Evolutionary conservation across 2,888 invertebrate genomes (phyloP).

Genomic region (Archips xylosteana): DNA sequence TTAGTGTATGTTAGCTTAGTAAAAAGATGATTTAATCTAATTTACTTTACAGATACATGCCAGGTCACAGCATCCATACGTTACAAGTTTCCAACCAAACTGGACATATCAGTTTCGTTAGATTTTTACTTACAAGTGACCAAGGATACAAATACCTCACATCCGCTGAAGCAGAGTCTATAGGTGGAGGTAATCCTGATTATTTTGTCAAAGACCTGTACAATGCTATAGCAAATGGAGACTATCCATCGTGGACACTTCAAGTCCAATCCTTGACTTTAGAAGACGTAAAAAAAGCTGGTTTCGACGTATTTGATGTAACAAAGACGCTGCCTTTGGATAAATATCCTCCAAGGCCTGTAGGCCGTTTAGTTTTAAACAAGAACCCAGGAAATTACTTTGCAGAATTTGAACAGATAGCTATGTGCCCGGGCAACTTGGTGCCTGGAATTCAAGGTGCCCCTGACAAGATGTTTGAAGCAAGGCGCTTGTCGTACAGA

Average conservation of each 20-base stretch:
- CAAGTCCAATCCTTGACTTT: conserved; percentile 93
- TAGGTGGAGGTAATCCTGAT: conserved; percentile 92
- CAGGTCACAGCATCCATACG: conserved; percentile 96
- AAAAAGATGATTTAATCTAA: background rate
- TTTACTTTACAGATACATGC: conserved; percentile 89
- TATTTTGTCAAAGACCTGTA: conserved; percentile 94
- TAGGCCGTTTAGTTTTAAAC: conserved; percentile 92
- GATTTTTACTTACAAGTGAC: conserved; percentile 95
- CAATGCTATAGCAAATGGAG: conserved; percentile 91
- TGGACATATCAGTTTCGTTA: conserved; percentile 90
- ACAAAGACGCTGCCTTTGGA: conserved; percentile 92
- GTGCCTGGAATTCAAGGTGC: conserved; percentile 95
- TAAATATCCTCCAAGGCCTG: conserved; percentile 92
- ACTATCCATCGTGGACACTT: conserved; percentile 90
- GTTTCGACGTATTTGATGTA: conserved; percentile 95
- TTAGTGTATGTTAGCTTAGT: too few species aligned
- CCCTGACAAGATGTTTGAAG: conserved; percentile 94
- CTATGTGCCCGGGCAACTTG: conserved; percentile 93
- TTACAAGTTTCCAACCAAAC: conserved; percentile 92
- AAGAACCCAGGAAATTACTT: conserved; percentile 95
- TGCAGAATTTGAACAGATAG: conserved; percentile 94
- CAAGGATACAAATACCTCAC: conserved; percentile 93
- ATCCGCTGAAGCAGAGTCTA: conserved; percentile 86
- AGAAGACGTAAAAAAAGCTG: conserved; percentile 90
- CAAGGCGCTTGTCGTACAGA: conserved; percentile 91